Conservation (phyloP, 2,113 vertebrate species). For the Patagioenas fasciata region DNA sequence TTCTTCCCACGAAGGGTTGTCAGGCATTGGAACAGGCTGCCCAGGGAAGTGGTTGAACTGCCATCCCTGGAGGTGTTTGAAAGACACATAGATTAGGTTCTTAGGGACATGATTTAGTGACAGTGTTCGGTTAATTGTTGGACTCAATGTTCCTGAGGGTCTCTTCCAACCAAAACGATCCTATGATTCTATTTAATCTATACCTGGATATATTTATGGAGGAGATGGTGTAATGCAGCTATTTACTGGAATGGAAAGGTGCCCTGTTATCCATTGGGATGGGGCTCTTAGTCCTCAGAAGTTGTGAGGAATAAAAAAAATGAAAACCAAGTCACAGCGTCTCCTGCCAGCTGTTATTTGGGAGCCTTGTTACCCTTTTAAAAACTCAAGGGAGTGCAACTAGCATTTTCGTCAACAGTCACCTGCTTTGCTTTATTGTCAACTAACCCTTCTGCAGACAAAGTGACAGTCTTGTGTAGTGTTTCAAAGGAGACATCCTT, state of each 20-base stretch:
- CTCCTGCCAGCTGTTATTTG: neutral
- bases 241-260: neutral
- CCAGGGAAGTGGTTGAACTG: no score
- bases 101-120: no score
- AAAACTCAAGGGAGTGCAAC: accelerated
- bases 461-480: accelerated
- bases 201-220: neutral
- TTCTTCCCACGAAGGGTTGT: no score
- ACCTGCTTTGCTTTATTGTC: neutral
- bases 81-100: no score
- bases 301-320: neutral
- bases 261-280: neutral
- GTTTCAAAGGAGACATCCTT: neutral
- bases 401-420: neutral
- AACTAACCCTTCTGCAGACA: no score
- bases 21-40: no score
- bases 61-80: no score
- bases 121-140: no score
- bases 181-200: neutral
- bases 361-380: neutral
- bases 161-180: no score
- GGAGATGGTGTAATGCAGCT: accelerated
- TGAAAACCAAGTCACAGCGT: neutral
- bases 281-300: neutral
- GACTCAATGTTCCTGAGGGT: no score